phyloP scores from a whole-genome alignment of 2,797 vertebrate species.

The Pempheris klunzingeri region DNA sequence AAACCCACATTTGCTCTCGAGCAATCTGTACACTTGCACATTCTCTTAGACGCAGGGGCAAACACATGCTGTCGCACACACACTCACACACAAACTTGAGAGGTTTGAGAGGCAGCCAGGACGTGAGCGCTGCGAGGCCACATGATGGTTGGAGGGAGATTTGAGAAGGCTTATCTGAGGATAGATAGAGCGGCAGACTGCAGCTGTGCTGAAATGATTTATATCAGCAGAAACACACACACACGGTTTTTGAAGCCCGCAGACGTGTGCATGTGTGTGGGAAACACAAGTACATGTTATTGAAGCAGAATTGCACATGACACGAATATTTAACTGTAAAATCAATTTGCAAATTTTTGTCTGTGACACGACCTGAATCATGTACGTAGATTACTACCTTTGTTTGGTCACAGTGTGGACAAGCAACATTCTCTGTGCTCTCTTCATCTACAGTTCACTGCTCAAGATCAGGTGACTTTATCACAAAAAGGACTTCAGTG shows the following conservation, averaged over 20 bases:
- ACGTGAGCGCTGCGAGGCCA: slow-evolving; percentile 69
- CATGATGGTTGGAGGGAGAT: slow-evolving; percentile 86
- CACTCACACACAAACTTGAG: slow-evolving; percentile 62
- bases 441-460: slow-evolving; percentile 42
- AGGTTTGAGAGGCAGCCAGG: slow-evolving; percentile 74
- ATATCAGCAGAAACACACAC: slow-evolving; percentile 74
- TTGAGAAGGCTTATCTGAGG: slow-evolving; percentile 87
- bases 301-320: slow-evolving; percentile 60
- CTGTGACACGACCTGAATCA: slow-evolving; percentile 54
- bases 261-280: slow-evolving; percentile 50
- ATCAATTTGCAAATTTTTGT: slow-evolving; percentile 75
- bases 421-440: slow-evolving; percentile 5
- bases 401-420: slow-evolving; percentile 50
- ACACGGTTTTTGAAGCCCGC: slow-evolving; percentile 58
- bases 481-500: not conserved
- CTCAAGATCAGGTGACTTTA: slow-evolving; percentile 3
- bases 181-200: slow-evolving; percentile 79
- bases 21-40: slow-evolving; percentile 48
- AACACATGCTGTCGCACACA: slow-evolving; percentile 65
- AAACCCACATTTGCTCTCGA: slow-evolving; percentile 59
- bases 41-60: slow-evolving; percentile 65
- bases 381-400: slow-evolving; percentile 53
- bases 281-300: slow-evolving; percentile 67
- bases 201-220: slow-evolving; percentile 90
- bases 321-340: slow-evolving; percentile 66